Evolutionary conservation across 1,140 invertebrate species (phyloP).

Genomic region (Dinoponera quadriceps): DNA sequence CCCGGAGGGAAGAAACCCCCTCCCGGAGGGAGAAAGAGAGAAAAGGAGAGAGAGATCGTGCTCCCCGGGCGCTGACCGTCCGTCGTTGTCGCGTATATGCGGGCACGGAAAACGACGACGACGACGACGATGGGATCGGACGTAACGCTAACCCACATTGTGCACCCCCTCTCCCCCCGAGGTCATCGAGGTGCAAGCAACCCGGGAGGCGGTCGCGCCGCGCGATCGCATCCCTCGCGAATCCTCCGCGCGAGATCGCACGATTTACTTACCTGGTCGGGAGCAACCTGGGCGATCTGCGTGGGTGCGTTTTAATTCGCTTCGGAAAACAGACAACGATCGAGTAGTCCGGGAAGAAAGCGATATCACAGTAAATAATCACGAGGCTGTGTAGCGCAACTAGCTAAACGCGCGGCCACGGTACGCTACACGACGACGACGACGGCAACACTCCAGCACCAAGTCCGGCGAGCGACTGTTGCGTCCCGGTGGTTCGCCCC

Average conservation of each 20-base stretch:
- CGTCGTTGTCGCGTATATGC: too few species aligned
- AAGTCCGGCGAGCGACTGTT: slow-evolving; percentile 76
- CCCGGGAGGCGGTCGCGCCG: slow-evolving; percentile 33
- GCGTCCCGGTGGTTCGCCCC: slow-evolving; percentile 67
- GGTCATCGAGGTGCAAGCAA: slow-evolving; percentile 49
- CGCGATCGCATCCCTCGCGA: slow-evolving; percentile 41
- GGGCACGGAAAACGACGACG: background rate
- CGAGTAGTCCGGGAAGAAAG: background rate
- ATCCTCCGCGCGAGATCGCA: background rate
- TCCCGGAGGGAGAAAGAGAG: too few species aligned
- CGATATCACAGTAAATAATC: slow-evolving; percentile 27
- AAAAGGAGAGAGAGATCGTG: too few species aligned
- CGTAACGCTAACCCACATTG: slow-evolving; percentile 57
- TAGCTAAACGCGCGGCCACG: slow-evolving; percentile 28
- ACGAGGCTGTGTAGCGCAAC: slow-evolving; percentile 38
- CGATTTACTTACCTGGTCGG: slow-evolving; percentile 28
- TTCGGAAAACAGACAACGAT: slow-evolving; percentile 15
- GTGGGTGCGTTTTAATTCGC: background rate
- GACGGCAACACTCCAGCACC: slow-evolving; percentile 63
- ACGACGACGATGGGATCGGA: background rate
- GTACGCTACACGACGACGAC: too few species aligned
- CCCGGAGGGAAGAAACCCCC: too few species aligned
- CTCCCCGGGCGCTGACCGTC: too few species aligned
- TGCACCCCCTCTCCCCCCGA: slow-evolving; percentile 41
- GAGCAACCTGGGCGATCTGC: slow-evolving; percentile 8